Conservation (phyloP, 2,113 vertebrate species). For the Lamprologus ornatipinnis region DNA sequence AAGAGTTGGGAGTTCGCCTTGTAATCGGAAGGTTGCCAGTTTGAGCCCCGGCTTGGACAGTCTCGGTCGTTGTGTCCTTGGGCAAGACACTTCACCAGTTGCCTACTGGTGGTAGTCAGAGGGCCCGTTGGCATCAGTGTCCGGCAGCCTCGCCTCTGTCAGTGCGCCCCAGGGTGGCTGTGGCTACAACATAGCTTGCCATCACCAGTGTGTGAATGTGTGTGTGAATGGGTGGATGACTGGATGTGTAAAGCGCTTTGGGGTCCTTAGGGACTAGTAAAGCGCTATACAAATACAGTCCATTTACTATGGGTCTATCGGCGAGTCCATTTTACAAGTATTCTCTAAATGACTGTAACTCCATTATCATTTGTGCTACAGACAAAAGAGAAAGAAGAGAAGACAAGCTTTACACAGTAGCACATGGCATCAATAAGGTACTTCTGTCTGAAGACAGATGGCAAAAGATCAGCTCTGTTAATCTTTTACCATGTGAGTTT, state of each 20-base stretch:
- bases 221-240: not conserved
- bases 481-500: not conserved
- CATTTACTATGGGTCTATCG: not conserved
- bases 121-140: not conserved
- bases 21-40: not conserved
- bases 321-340: not conserved
- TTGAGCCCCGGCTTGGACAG: not conserved
- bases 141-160: not conserved
- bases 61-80: not conserved
- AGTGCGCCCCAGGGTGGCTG: not conserved
- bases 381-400: not conserved
- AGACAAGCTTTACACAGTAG: not conserved
- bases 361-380: not conserved
- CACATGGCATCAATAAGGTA: not conserved
- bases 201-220: not conserved
- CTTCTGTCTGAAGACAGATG: not conserved
- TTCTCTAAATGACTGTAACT: not conserved
- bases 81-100: not conserved
- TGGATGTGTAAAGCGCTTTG: not conserved
- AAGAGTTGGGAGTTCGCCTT: not conserved
- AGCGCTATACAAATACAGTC: not conserved
- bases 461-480: not conserved
- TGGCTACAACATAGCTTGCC: not conserved
- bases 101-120: not conserved
- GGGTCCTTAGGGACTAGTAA: not conserved